Evolutionary conservation across 2,797 vertebrate genomes (phyloP).

Genomic region (Pseudopleuronectes americanus): DNA sequence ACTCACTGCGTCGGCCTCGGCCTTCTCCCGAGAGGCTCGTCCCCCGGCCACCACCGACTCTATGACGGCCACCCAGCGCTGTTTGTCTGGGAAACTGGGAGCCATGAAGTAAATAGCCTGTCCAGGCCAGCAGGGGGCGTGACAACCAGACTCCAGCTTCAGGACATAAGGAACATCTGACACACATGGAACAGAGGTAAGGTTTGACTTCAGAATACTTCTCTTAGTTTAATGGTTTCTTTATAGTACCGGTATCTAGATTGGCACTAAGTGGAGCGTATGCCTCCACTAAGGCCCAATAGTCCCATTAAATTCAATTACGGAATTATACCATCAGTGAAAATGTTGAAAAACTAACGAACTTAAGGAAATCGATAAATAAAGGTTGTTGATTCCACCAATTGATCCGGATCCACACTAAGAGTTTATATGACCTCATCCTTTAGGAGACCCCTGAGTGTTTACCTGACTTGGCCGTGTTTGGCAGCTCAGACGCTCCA

Average conservation of each 20-base stretch:
- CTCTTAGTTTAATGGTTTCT: background rate
- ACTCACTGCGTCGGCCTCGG: slow-evolving; percentile 98
- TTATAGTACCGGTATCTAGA: too few relatives aligned
- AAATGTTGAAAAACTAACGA: too few relatives aligned
- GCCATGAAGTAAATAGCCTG: slow-evolving; percentile 95
- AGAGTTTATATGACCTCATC: background rate
- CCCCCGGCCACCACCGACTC: slow-evolving; percentile 94
- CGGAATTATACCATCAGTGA: too few relatives aligned
- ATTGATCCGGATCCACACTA: too few relatives aligned
- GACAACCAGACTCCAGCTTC: slow-evolving; percentile 96
- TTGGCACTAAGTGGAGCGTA: too few relatives aligned
- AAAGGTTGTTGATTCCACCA: too few relatives aligned
- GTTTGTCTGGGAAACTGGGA: slow-evolving; percentile 97
- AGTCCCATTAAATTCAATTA: too few relatives aligned
- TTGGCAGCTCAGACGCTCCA: slow-evolving; percentile 93
- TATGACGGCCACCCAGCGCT: slow-evolving; percentile 97
- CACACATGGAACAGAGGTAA: slow-evolving; percentile 14
- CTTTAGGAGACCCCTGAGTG: background rate
- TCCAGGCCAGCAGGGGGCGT: slow-evolving; percentile 95
- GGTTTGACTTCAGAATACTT: background rate
- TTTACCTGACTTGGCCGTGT: slow-evolving; percentile 96
- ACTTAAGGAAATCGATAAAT: too few relatives aligned
- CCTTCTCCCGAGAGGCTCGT: slow-evolving; percentile 94
- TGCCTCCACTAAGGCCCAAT: too few relatives aligned
- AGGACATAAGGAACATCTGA: slow-evolving; percentile 95